Evolutionary conservation across 2,113 vertebrate genomes (phyloP).

Genomic region (Phrynosoma blainvillii): DNA sequence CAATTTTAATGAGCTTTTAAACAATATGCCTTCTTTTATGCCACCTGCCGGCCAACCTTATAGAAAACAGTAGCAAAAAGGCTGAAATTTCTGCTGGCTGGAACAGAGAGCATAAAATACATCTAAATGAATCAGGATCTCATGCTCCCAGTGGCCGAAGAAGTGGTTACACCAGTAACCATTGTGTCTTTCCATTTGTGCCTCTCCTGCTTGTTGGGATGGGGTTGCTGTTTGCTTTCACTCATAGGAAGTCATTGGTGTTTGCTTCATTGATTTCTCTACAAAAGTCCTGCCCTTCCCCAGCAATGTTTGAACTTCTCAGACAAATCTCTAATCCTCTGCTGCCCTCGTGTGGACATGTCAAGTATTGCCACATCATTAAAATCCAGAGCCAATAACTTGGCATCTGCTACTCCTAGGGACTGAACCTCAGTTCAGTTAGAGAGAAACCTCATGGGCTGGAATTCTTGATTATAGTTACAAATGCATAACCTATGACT

Average conservation of each 20-base stretch:
- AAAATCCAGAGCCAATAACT: not conserved
- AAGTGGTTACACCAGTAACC: not conserved
- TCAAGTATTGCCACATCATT: not conserved
- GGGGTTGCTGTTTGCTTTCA: not conserved
- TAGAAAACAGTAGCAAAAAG: not conserved
- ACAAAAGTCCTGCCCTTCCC: not conserved
- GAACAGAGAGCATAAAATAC: not conserved
- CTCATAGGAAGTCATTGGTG: not conserved
- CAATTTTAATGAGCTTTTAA: no score
- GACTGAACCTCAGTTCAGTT: no score
- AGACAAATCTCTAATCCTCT: not conserved
- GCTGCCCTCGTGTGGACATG: not conserved
- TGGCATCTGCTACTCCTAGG: no score
- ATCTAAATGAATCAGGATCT: no score
- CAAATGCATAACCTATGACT: no score
- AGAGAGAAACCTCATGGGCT: no score
- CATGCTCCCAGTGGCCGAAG: not conserved
- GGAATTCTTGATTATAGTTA: no score
- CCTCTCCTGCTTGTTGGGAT: not conserved
- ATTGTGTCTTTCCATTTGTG: not conserved
- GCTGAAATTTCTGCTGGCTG: not conserved
- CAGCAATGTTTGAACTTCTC: not conserved
- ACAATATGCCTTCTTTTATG: not conserved
- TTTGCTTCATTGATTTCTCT: not conserved
- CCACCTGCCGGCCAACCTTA: not conserved